Percentiles rank a stretch among this genome's conserved stretches.
phyloP scores from a whole-genome alignment of 2,797 vertebrate genomes.

The Spatula clypeata region DNA sequence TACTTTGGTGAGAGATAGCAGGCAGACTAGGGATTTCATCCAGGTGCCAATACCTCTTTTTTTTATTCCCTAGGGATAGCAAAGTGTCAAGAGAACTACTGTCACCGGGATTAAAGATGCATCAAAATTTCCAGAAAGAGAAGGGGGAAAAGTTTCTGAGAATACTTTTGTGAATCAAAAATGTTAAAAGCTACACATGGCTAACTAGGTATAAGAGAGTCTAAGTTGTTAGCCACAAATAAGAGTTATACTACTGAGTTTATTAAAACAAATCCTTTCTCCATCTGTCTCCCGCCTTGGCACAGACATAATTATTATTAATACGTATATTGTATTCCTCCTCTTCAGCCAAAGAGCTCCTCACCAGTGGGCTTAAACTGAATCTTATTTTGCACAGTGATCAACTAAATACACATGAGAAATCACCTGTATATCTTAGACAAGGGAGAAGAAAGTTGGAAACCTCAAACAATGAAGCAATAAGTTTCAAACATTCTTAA shows the following conservation, averaged over 20 bases:
- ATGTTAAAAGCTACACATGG: not conserved
- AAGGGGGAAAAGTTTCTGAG: not conserved
- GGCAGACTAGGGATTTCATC: constrained; percentile 8
- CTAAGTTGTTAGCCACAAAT: not conserved
- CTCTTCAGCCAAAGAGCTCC: constrained; percentile 2
- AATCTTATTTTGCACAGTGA: not conserved
- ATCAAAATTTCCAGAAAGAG: not conserved
- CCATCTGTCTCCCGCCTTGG: constrained; percentile 12
- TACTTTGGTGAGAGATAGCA: constrained; percentile 13
- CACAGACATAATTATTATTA: not conserved
- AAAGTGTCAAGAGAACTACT: not conserved
- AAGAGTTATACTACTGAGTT: constrained; percentile 29
- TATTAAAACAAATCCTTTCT: constrained; percentile 38
- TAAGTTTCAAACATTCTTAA: not conserved
- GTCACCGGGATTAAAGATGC: not conserved
- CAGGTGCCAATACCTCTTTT: not conserved
- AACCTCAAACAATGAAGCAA: not conserved
- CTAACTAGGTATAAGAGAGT: not conserved
- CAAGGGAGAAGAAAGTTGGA: not conserved
- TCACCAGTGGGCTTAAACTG: not conserved
- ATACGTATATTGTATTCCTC: not conserved
- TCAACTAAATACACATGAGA: not conserved
- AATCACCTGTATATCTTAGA: not conserved
- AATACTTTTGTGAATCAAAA: not conserved
- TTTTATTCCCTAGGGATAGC: not conserved